Evolutionary conservation across 2,113 vertebrate species (phyloP), one percentile per base, ranked within the genome.

Genomic region (Madoqua kirkii): DNA sequence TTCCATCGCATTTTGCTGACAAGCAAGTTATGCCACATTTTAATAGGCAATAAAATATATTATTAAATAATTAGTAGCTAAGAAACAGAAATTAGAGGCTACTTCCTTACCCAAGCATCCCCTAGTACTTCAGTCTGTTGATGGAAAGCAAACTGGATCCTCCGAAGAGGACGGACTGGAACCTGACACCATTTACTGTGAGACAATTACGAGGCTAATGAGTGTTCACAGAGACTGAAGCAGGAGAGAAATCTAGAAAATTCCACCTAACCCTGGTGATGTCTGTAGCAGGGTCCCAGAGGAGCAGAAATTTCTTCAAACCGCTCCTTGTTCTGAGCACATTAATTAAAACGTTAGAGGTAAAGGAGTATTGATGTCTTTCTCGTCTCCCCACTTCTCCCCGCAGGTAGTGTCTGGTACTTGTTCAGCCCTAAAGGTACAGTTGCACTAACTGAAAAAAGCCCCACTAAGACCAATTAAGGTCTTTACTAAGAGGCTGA

Each of bases 391-490:
- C 98, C 98, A 98, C 98, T n/a, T 89, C 97, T 98, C 98, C 98
- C 98, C 95, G 97, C 86, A 98, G 99, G 99, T 99, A 98, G 99
- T 92, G 97, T 98, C 98, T 99, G 98, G 98, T 98, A 98, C 99
- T 99, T 96, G 99, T 98, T 99, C 99, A 98, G 99, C 99, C 99
- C 99, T 99, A 98, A 98, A 99, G 99, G 99, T 99, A 99, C 82
- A 97, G 98, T 98, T 98, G 98, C 98, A 97, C 99, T 99, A 99
- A 99, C 99, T 98, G 99, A 99, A 99, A 99, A 99, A 99, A 99
- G 99, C 99, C 99, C 99, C 99, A 99, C 99, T 99, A 99, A 99
- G 99, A 99, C 99, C 99, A 99, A 99, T 99, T 99, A 99, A 99
- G 99, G 99, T 99, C 99, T 99, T 99, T 99, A 99, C 99, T 99